Evolutionary conservation across 2,888 invertebrate genomes (phyloP).

Genomic region (Sipha maydis): DNA sequence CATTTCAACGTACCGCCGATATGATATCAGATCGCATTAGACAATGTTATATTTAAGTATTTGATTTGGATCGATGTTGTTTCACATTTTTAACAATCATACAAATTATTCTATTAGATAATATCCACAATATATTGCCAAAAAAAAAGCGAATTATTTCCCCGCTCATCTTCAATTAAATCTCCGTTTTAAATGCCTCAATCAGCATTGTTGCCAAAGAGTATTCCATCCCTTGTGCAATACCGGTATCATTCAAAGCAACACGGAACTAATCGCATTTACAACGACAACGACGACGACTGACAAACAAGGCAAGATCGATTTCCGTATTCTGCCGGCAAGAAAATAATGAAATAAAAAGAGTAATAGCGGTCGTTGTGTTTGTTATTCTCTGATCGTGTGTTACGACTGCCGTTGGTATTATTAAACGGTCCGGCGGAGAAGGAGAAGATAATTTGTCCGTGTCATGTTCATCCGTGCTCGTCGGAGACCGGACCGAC

Average conservation of each 20-base stretch:
- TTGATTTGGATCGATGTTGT: neutral
- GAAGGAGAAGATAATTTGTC: slow-evolving; percentile 51
- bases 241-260: neutral
- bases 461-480: slow-evolving; percentile 59
- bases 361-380: no score
- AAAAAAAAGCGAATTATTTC: neutral
- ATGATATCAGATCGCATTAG: neutral
- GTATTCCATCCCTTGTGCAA: neutral
- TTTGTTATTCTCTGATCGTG: neutral
- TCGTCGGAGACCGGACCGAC: slow-evolving; percentile 35
- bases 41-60: slow-evolving; percentile 27
- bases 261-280: neutral
- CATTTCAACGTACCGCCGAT: neutral
- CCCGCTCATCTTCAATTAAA: neutral
- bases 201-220: neutral
- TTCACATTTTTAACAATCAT: neutral
- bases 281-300: neutral
- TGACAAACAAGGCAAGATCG: neutral
- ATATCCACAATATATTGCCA: neutral
- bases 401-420: slow-evolving; percentile 36
- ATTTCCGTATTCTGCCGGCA: neutral
- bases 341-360: neutral
- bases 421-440: slow-evolving; percentile 41
- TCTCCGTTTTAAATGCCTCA: neutral
- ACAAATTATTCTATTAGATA: neutral